phyloP scores from a whole-genome alignment of 2,888 invertebrate genomes.

The Galerucella nymphaeae region DNA sequence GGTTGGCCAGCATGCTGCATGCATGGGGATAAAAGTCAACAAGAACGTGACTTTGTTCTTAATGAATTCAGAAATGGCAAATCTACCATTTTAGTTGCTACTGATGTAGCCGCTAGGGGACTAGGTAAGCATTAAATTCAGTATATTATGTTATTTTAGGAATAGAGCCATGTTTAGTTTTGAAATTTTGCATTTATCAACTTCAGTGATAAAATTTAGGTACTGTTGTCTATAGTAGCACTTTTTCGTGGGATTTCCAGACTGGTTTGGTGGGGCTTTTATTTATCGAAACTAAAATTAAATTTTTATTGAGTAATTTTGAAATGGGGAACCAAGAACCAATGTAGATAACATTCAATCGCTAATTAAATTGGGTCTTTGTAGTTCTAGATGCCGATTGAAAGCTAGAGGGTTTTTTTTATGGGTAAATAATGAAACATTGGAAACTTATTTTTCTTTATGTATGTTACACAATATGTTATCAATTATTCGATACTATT shows the following conservation, averaged over 20 bases:
- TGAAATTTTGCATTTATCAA: conserved; percentile 25
- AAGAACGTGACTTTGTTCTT: conserved; percentile 92
- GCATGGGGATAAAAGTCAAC: conserved; percentile 97
- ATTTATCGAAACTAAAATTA: neutral
- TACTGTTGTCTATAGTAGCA: conserved; percentile 52
- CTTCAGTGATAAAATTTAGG: conserved; percentile 21
- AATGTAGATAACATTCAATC: too few species aligned
- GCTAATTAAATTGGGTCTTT: too few species aligned
- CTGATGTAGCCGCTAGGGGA: conserved; percentile 97
- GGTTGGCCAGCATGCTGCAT: conserved; percentile 84
- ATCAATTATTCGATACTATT: too few species aligned
- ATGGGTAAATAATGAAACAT: too few species aligned
- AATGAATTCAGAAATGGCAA: conserved; percentile 90
- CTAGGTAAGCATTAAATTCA: conserved; percentile 77
- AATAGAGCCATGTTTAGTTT: conserved; percentile 49
- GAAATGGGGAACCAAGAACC: too few species aligned
- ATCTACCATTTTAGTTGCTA: conserved; percentile 92
- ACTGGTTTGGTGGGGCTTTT: conserved; percentile 57
- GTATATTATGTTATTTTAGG: conserved; percentile 19
- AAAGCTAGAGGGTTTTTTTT: too few species aligned
- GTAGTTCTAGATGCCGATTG: too few species aligned
- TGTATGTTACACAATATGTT: too few species aligned
- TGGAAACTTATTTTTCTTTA: too few species aligned
- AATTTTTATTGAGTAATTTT: neutral
- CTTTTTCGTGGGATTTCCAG: conserved; percentile 60